Percentiles rank a stretch among this genome's conserved stretches.
Evolutionary conservation across 1,140 invertebrate genomes (phyloP).

Genomic region (Diorhabda elongata): DNA sequence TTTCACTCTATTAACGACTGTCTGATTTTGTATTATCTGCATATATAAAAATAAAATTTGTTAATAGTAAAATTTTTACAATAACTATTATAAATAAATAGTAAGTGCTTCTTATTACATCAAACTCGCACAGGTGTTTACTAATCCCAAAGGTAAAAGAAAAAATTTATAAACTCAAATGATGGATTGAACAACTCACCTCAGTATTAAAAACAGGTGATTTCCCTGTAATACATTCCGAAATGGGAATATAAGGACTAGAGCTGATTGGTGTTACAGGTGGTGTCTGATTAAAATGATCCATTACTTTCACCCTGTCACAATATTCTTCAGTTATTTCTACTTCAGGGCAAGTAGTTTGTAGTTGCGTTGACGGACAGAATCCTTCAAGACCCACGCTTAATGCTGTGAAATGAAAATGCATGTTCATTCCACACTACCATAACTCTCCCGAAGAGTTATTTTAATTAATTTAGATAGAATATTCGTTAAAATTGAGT

Average conservation of each 20-base stretch:
- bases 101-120: too few relatives aligned
- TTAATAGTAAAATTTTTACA: conserved; percentile 5
- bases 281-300: conserved; percentile 31
- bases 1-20: too few relatives aligned
- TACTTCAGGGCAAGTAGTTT: conserved; percentile 21
- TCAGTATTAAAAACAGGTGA: conserved; percentile 37
- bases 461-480: too few relatives aligned
- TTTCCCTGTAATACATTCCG: conserved; percentile 82
- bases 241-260: conserved; percentile 74
- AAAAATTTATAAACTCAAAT: conserved; percentile 5
- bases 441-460: too few relatives aligned
- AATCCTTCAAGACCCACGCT: too few relatives aligned
- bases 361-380: too few relatives aligned
- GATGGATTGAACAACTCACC: conserved; percentile 19
- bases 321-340: conserved; percentile 31
- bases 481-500: background rate
- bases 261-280: conserved; percentile 43
- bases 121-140: too few relatives aligned
- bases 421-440: too few relatives aligned
- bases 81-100: too few relatives aligned
- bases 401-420: too few relatives aligned
- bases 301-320: conserved; percentile 14
- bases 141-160: background rate
- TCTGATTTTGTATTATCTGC: too few relatives aligned
- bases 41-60: background rate